Evolutionary conservation across 30 jellyfish, hydroid and myxozoan species (phyloP).

Genomic region (Mastigias papua): DNA sequence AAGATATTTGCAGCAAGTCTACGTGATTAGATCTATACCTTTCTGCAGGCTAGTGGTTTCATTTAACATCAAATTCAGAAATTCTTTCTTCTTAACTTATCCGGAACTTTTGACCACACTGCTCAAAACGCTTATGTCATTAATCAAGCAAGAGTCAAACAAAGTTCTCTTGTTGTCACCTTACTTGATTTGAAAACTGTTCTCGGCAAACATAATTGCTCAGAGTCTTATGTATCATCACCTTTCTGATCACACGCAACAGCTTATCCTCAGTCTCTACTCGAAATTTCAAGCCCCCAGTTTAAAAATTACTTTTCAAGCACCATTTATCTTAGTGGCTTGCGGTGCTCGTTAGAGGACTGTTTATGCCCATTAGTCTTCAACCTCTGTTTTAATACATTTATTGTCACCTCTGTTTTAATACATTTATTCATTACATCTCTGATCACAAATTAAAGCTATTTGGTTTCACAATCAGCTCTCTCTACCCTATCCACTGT

Average conservation of each 20-base stretch:
- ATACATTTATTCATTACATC: neutral
- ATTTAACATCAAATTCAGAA: neutral
- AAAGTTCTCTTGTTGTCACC: neutral
- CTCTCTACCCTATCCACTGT: no score
- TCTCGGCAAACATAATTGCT: neutral
- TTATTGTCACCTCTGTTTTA: constrained; percentile 5
- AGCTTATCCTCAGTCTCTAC: neutral
- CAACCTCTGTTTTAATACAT: constrained; percentile 6
- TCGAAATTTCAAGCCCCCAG: neutral
- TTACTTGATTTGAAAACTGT: neutral
- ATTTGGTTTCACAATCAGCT: no score
- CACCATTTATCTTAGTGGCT: neutral
- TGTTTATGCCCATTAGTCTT: neutral
- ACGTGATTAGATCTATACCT: neutral
- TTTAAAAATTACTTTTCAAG: neutral
- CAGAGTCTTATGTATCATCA: neutral
- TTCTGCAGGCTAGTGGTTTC: neutral
- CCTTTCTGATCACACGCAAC: neutral
- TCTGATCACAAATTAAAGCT: no score
- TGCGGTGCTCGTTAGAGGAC: neutral
- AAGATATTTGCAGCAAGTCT: neutral
- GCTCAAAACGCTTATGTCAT: neutral
- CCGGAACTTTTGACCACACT: neutral
- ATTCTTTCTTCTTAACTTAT: neutral
- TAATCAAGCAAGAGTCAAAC: neutral